Evolutionary conservation across 2,113 vertebrate genomes (phyloP).

Genomic region (Tor tambroides): DNA sequence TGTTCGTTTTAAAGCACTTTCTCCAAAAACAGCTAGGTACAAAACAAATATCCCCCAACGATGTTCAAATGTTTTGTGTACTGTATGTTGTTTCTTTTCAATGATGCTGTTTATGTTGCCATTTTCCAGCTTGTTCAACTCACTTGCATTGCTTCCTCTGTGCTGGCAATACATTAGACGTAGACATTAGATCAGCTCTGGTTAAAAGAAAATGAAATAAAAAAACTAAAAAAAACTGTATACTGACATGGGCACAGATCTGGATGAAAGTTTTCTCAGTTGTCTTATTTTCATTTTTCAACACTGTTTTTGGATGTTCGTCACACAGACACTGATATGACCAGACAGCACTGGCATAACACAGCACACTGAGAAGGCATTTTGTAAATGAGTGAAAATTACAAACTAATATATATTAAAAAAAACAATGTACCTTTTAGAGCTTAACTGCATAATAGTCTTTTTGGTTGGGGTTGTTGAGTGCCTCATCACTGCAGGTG

Average conservation of each 20-base stretch:
- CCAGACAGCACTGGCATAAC: slow-evolving; percentile 45
- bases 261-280: slow-evolving; percentile 55
- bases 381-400: slow-evolving; percentile 45
- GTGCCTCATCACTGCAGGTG: slow-evolving; percentile 13
- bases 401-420: slow-evolving; percentile 17
- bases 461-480: slow-evolving; percentile 40
- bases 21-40: slow-evolving; percentile 41
- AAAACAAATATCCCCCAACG: slow-evolving; percentile 21
- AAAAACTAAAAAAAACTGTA: slow-evolving; percentile 10
- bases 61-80: slow-evolving; percentile 22
- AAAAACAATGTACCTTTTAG: slow-evolving; percentile 31
- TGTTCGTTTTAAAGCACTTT: slow-evolving; percentile 45
- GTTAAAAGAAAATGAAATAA: slow-evolving; percentile 24
- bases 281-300: slow-evolving; percentile 37
- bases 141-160: slow-evolving; percentile 52
- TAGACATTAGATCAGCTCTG: slow-evolving; percentile 40
- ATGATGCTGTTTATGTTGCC: slow-evolving; percentile 32
- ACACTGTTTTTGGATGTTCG: slow-evolving; percentile 33
- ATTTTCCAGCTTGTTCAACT: slow-evolving; percentile 34
- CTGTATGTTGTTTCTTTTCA: slow-evolving; percentile 19
- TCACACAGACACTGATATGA: slow-evolving; percentile 39
- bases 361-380: slow-evolving; percentile 51
- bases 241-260: slow-evolving; percentile 52
- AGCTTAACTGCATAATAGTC: slow-evolving; percentile 32
- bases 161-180: slow-evolving; percentile 35